Conservation (phyloP, 2,888 invertebrate species). For the Tiphia femorata region DNA sequence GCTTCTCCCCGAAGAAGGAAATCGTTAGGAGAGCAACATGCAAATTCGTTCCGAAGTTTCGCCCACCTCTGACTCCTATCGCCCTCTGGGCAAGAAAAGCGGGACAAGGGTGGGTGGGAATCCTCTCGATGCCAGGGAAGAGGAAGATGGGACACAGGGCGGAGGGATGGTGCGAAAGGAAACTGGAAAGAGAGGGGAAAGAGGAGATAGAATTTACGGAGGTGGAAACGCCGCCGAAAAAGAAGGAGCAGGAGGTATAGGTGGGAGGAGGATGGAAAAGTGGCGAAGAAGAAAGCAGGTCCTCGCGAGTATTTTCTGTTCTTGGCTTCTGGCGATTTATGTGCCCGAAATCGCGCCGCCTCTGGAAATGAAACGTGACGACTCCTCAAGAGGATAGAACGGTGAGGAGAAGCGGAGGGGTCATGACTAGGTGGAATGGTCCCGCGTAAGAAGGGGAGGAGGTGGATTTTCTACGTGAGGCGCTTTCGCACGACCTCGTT, state of each 20-base stretch:
- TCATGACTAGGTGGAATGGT: constrained; percentile 12
- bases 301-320: constrained; percentile 45
- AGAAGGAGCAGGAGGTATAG: constrained; percentile 9
- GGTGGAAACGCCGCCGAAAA: constrained; percentile 22
- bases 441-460: constrained; percentile 17
- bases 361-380: constrained; percentile 57
- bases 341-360: constrained; percentile 52
- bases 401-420: constrained; percentile 2
- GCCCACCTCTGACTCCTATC: constrained; percentile 44
- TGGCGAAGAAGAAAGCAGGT: constrained; percentile 25
- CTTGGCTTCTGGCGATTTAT: constrained; percentile 57
- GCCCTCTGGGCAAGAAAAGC: constrained; percentile 48
- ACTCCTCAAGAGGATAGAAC: constrained; percentile 14
- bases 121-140: too few relatives aligned
- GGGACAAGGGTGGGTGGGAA: constrained; percentile 36
- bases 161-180: neutral
- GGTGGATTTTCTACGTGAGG: constrained; percentile 44
- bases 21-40: constrained; percentile 65
- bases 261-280: constrained; percentile 21
- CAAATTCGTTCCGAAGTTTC: constrained; percentile 63
- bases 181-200: neutral
- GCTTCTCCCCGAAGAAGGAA: constrained; percentile 56
- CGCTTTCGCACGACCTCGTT: constrained; percentile 51
- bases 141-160: too few relatives aligned
- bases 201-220: neutral